These are phyloP conservation scores for Epicampocera succincta DNA, from an alignment of 2,888 invertebrate species.

Conservation along the genomic window DNA sequence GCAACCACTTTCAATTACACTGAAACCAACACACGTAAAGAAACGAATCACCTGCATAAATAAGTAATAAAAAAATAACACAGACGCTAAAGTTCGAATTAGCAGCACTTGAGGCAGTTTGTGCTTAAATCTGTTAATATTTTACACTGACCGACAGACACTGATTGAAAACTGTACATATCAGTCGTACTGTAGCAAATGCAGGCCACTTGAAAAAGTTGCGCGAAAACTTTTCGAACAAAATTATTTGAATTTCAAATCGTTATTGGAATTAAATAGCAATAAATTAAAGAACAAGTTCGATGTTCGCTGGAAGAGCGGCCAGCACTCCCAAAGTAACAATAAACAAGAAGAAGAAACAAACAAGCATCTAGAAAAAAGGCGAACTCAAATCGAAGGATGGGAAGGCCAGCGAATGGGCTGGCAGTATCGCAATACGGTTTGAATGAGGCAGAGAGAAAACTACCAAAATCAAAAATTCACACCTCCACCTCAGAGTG, in stretches of 20 bases:
- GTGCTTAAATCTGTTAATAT: conserved; percentile 22
- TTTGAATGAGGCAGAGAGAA: neutral
- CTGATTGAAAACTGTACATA: conserved; percentile 39
- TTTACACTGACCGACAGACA: conserved; percentile 1
- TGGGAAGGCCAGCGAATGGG: conserved; percentile 5
- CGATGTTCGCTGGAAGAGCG: conserved; percentile 1
- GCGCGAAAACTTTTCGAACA: neutral
- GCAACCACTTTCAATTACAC: conserved; percentile 3
- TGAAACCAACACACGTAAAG: conserved; percentile 29
- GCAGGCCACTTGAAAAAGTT: conserved; percentile 24
- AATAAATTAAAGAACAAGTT: conserved; percentile 51
- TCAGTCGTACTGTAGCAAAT: conserved; percentile 15
- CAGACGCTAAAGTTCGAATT: conserved; percentile 58
- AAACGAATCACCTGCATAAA: conserved; percentile 46
- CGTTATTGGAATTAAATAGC: conserved; percentile 63
- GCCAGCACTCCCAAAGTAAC: conserved; percentile 47
- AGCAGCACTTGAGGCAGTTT: conserved; percentile 44
- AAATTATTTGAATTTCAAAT: conserved; percentile 45
- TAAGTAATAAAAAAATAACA: neutral
- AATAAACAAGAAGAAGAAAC: conserved; percentile 29
- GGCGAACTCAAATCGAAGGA: conserved; percentile 2
- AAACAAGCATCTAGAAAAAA: conserved; percentile 26
- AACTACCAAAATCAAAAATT: conserved; percentile 59
- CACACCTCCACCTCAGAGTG: conserved; percentile 57
- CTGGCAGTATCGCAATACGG: conserved; percentile 1